Conservation (phyloP, 1,140 invertebrate species). For the Polyergus mexicanus region DNA sequence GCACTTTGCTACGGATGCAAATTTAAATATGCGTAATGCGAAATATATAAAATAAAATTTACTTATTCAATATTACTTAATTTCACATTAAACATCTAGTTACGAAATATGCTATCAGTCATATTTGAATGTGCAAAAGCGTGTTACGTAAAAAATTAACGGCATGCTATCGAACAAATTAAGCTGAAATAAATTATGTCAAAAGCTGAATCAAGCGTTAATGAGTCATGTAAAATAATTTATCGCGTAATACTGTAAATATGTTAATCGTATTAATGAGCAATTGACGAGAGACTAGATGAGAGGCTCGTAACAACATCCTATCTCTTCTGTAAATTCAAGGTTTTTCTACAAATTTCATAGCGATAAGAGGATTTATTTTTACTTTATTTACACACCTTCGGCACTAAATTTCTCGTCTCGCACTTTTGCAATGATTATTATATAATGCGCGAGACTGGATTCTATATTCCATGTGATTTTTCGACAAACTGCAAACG, state of each 20-base stretch:
- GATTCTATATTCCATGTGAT: not conserved
- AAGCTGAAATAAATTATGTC: constrained; percentile 47
- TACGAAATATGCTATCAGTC: constrained; percentile 28
- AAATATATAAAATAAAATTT: constrained; percentile 62
- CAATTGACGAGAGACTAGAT: not conserved
- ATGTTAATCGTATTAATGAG: constrained; percentile 17
- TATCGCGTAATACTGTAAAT: constrained; percentile 18
- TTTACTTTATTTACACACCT: not conserved
- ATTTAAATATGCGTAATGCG: constrained; percentile 55
- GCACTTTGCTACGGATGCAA: constrained; percentile 40
- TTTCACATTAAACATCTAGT: constrained; percentile 49
- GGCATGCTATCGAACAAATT: constrained; percentile 34
- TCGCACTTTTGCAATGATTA: not conserved
- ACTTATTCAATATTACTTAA: constrained; percentile 56
- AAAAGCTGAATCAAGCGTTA: constrained; percentile 37
- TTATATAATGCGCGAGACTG: not conserved
- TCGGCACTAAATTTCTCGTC: not conserved
- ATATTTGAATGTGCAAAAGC: constrained; percentile 26
- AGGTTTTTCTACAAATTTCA: not conserved
- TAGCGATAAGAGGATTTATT: not conserved
- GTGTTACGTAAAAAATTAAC: constrained; percentile 49
- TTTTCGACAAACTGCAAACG: constrained; percentile 26
- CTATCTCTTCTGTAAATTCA: not conserved
- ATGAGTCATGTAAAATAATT: constrained; percentile 51
- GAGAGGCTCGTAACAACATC: not conserved